Conservation (phyloP, 2,797 vertebrate genomes). For the Rhabdophis nuchalis region DNA sequence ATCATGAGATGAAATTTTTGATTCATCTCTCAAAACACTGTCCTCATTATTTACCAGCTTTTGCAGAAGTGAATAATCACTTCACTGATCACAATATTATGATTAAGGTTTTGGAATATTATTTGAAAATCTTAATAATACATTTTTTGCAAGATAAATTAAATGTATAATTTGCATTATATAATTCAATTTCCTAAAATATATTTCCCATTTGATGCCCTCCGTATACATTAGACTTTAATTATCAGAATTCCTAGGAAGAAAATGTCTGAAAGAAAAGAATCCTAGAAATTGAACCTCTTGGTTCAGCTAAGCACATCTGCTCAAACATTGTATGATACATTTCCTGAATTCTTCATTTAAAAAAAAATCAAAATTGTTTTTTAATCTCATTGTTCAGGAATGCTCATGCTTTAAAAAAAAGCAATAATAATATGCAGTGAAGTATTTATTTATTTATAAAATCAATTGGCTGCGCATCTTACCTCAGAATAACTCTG, state of each 20-base stretch:
- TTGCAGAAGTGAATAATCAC: background rate
- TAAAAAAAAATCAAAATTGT: background rate
- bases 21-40: background rate
- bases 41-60: background rate
- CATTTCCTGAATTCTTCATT: background rate
- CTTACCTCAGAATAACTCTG: background rate
- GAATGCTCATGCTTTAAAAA: background rate
- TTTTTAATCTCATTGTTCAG: background rate
- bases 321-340: background rate
- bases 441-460: background rate
- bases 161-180: background rate
- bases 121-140: slow-evolving; percentile 11
- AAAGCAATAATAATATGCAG: background rate
- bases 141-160: background rate
- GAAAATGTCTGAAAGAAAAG: background rate
- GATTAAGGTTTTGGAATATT: background rate
- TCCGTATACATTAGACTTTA: background rate
- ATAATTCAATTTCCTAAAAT: background rate
- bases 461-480: background rate
- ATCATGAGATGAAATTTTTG: background rate
- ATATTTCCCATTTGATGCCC: background rate
- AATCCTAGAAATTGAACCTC: background rate
- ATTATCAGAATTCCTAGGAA: background rate
- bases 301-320: background rate
- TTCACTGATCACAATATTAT: background rate